A percentile compares a stretch with the other conserved stretches of the same genome.
Conservation (phyloP, 2,113 vertebrate species). For the Alligator sinensis region DNA sequence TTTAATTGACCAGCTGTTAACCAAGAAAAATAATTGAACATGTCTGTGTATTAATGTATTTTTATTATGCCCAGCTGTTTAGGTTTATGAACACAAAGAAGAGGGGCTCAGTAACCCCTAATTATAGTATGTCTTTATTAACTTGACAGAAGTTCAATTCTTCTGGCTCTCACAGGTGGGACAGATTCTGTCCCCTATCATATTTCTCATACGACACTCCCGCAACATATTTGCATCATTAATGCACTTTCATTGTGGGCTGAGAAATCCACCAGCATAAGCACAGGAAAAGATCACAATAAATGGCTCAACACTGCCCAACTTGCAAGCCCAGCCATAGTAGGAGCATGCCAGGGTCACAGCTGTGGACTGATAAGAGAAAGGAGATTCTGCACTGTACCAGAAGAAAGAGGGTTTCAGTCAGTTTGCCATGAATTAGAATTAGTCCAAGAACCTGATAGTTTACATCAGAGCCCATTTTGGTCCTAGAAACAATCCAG, state of each 20-base stretch:
- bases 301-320: neutral
- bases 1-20: constrained; percentile 39
- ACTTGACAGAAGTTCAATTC: neutral
- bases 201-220: neutral
- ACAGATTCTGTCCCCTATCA: neutral
- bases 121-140: neutral
- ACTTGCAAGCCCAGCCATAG: neutral
- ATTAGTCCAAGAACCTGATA: too few relatives aligned
- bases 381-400: neutral
- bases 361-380: too few relatives aligned
- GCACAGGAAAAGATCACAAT: neutral
- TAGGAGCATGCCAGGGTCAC: neutral
- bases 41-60: constrained; percentile 19
- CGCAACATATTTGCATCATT: neutral
- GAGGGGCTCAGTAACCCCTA: neutral
- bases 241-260: neutral
- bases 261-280: neutral
- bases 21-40: constrained; percentile 4
- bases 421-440: too few relatives aligned
- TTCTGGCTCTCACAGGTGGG: neutral
- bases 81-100: constrained; percentile 7
- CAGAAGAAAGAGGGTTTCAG: too few relatives aligned
- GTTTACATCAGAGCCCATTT: too few relatives aligned
- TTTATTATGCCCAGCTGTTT: neutral
- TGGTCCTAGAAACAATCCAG: too few relatives aligned